Evolutionary conservation across 1,140 invertebrate species (phyloP).

Genomic region (Drosophila tani): DNA sequence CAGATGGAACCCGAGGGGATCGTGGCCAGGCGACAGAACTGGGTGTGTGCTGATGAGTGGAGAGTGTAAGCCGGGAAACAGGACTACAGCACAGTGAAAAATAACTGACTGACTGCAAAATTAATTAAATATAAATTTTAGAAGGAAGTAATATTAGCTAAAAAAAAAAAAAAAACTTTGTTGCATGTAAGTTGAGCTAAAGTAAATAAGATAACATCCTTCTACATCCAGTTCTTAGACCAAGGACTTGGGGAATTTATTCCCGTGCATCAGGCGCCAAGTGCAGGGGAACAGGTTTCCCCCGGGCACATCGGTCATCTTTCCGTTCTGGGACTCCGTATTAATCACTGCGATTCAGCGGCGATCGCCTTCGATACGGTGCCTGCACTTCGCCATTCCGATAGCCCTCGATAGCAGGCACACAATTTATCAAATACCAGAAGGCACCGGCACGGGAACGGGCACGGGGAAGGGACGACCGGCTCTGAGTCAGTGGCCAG

Average conservation of each 20-base stretch:
- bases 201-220: neutral
- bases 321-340: constrained; percentile 36
- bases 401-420: constrained; percentile 59
- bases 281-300: constrained; percentile 64
- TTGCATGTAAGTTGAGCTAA: no score
- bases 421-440: constrained; percentile 78
- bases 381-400: constrained; percentile 63
- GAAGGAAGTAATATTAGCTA: no score
- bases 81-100: neutral
- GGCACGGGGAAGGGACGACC: neutral
- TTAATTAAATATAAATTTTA: neutral
- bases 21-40: constrained; percentile 27
- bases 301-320: constrained; percentile 16
- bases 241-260: neutral
- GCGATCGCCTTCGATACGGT: constrained; percentile 61
- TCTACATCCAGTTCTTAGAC: no score
- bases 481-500: constrained; percentile 66
- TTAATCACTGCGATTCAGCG: constrained; percentile 73
- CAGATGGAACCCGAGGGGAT: constrained; percentile 1
- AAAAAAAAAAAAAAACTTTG: no score
- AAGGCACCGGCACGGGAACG: constrained; percentile 4
- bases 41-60: constrained; percentile 28
- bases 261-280: constrained; percentile 59
- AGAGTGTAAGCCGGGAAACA: constrained; percentile 1
- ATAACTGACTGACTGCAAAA: rapidly evolving